Base-by-base conservation (phyloP, 2,888 invertebrate species). In the Melanophora roralis region DNA sequence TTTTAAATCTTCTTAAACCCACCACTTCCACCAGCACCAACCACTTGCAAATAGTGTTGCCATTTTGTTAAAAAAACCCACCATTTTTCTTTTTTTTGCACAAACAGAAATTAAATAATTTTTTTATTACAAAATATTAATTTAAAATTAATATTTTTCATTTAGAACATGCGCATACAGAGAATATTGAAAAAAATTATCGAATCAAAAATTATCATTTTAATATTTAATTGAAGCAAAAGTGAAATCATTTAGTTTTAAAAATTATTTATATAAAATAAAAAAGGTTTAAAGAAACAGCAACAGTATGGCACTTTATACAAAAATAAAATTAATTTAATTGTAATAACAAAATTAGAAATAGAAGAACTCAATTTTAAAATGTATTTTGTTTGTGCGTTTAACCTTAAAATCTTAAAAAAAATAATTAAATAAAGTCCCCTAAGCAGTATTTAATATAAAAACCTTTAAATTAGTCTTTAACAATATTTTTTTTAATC, bases 301-400 rank as follows among this genome's bases (percentile, higher is more conserved):
- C 79, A 78, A 74, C 79, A 79, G 81, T 82, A 82, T 82, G 81
- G 81, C 79, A 76, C 81, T 69, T 73, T 65, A 60, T 43, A 32
- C 21, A 21, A 51, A 32, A 16, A 60, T 21, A 57, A 11, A 19
- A 36, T 40, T 36, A 5, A 60, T 62, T 45, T 55, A 32, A 32
- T 27, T 14, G n/a, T 27, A 16, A 36, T 57, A 34, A 47, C 34
- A 21, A n/a, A 60, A 45, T 36, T 23, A 47, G 55, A 40, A 49
- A 45, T 67, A 71, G n/a, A n/a, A n/a, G n/a, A 71, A 64, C 51
- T 71, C 62, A 69, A 68, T 71, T 71, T 47, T 1, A 51, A 67
- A 57, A 64, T 49, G 47, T 73, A 57, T 80, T 80, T 80, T 80
- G 80, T 80, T 80, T 80, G 80, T 80, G 80, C 80, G 68, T 73